Conservation (phyloP, 2,797 vertebrate species). For the Australoheros facetus region DNA sequence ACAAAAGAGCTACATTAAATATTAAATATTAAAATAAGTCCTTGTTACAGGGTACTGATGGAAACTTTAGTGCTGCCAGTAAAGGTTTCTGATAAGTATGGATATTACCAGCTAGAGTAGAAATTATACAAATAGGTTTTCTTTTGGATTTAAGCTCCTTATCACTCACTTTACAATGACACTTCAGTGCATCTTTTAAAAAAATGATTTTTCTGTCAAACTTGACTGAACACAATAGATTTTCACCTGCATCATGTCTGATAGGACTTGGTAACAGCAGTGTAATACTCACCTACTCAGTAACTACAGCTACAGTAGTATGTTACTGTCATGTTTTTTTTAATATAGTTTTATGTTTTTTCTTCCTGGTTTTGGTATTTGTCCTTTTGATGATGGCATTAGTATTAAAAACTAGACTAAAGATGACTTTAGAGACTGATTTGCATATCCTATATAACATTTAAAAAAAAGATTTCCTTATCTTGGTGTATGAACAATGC, state of each 20-base stretch:
- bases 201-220: too few relatives aligned
- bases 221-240: too few relatives aligned
- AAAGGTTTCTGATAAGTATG: background rate
- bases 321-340: rapidly evolving
- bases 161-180: background rate
- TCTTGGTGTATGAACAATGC: background rate
- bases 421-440: background rate
- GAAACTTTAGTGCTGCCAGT: background rate
- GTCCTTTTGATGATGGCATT: background rate
- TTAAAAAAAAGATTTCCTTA: background rate
- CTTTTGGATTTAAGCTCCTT: background rate
- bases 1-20: background rate
- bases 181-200: background rate
- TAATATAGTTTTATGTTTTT: background rate
- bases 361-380: background rate
- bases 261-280: too few relatives aligned
- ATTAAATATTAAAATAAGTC: background rate
- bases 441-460: background rate
- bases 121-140: background rate
- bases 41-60: background rate
- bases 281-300: background rate
- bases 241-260: too few relatives aligned
- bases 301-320: background rate
- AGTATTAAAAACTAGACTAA: background rate
- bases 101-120: background rate